A percentile compares a stretch with the other conserved stretches of the same genome.
These are phyloP conservation scores for Psilanteris sp. DNA, from an alignment of 1,140 invertebrate genomes.

Conservation along the genomic window DNA sequence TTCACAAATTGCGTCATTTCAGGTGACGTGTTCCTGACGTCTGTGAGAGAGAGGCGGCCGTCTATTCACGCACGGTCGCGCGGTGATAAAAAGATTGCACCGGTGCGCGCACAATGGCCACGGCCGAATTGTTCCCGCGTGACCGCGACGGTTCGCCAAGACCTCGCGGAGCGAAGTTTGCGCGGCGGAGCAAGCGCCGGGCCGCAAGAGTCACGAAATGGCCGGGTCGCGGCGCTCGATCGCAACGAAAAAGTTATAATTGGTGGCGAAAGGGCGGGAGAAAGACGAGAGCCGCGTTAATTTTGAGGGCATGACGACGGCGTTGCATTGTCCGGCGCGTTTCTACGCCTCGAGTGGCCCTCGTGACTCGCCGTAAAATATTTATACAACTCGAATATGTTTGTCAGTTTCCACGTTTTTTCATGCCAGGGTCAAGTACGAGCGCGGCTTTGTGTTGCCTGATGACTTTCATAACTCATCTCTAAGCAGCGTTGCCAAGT, in stretches of 20 bases:
- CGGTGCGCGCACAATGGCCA: constrained; percentile 61
- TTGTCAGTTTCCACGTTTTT: constrained; percentile 53
- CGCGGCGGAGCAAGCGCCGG: constrained; percentile 11
- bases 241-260: constrained; percentile 55
- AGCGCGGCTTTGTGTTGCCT: constrained; percentile 16
- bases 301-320: constrained; percentile 48
- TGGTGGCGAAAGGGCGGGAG: constrained; percentile 36
- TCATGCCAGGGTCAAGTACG: constrained; percentile 37
- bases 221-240: constrained; percentile 15
- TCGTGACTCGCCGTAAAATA: constrained; percentile 51
- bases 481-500: constrained; percentile 46
- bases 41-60: constrained; percentile 56
- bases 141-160: constrained; percentile 57
- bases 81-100: constrained; percentile 52
- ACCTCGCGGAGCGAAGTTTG: constrained; percentile 55
- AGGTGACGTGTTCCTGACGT: constrained; percentile 64
- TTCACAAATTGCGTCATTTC: constrained; percentile 41
- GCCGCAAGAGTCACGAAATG: constrained; percentile 34
- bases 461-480: constrained; percentile 62
- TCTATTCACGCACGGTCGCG: constrained; percentile 65
- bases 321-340: constrained; percentile 39
- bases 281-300: constrained; percentile 32
- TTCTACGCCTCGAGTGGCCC: constrained; percentile 45
- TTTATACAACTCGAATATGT: constrained; percentile 48
- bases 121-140: constrained; percentile 65